Base-by-base conservation (phyloP, 2,888 invertebrate species). In the Lasius fuliginosus region DNA sequence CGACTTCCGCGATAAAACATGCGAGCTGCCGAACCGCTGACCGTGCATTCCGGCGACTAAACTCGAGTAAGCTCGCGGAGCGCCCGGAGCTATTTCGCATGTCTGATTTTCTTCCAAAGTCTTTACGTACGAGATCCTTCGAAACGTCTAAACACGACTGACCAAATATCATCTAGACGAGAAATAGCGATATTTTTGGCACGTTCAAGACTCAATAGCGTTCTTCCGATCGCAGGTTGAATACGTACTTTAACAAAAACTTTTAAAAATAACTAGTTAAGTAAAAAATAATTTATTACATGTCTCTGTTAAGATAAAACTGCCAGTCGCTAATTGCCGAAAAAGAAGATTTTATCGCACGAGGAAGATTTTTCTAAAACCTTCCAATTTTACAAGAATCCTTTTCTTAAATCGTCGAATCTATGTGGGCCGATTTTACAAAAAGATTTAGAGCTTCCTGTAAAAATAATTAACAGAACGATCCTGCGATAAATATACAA, bases 1-100 rank as follows among this genome's bases (percentile, higher is more conserved):
- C 82, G 73, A 85, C 84, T 85, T 85, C 84, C 84, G 82, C 67
- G 73, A 82, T 82, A 82, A 85, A 75, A 82, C 82, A 82, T 82
- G 84, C 84, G 68, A 84, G 82, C 84, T 85, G 84, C 84, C 84
- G 75, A 85, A 68, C 68, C 49, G 79, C 77, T 77, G 83, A 77
- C 69, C 79, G 79, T 81, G 71, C 79, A 81, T 81, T 81, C 79
- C 79, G 71, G 46, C 79, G 79, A 81, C 71, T 81, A 81, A 81
- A 81, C 46, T 71, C 79, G 79, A 81, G 71, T 81, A 71, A 71
- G 71, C 71, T 71, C 79, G 60, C 79, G 46, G 46, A 56, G 77
- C 68, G 56, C 68, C 56, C 67, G 12, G 76, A 42, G 12, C 18
- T 18, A 23, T 81, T 36, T 81, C 71, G 79, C 79, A 81, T 71